phyloP scores from a whole-genome alignment of 2,797 vertebrate genomes.

The Vultur gryphus region DNA sequence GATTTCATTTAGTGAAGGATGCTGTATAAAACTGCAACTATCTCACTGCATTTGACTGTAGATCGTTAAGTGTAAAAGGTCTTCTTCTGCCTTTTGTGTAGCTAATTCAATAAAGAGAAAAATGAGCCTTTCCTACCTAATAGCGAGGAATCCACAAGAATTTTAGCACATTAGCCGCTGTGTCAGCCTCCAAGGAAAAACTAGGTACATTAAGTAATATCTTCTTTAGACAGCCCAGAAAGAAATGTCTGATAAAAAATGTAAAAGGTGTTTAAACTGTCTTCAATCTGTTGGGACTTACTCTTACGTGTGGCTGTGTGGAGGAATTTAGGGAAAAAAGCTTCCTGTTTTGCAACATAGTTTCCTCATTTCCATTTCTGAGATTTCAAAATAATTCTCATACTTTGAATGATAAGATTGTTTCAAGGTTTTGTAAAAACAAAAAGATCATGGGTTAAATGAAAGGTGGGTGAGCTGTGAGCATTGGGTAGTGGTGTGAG shows the following conservation, averaged over 20 bases:
- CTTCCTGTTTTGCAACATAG: not conserved
- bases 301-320: not conserved
- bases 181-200: not conserved
- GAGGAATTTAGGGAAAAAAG: not conserved
- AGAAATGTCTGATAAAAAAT: not conserved
- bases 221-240: not conserved
- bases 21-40: not conserved
- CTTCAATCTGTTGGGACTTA: not conserved
- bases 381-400: not conserved
- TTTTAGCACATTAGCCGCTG: not conserved
- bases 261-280: not conserved
- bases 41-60: not conserved
- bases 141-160: not conserved
- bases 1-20: constrained; percentile 13
- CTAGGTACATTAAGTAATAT: not conserved
- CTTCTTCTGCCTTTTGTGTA: not conserved
- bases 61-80: not conserved
- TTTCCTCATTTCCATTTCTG: not conserved
- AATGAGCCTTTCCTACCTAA: not conserved
- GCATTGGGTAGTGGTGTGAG: not conserved
- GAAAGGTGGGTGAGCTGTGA: not conserved
- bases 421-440: not conserved
- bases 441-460: not conserved
- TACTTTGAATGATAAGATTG: not conserved
- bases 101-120: not conserved